A percentile compares a stretch with the other conserved stretches of the same genome.
phyloP scores from a whole-genome alignment of 2,888 invertebrate species.

The Sarcophaga caerulescens region DNA sequence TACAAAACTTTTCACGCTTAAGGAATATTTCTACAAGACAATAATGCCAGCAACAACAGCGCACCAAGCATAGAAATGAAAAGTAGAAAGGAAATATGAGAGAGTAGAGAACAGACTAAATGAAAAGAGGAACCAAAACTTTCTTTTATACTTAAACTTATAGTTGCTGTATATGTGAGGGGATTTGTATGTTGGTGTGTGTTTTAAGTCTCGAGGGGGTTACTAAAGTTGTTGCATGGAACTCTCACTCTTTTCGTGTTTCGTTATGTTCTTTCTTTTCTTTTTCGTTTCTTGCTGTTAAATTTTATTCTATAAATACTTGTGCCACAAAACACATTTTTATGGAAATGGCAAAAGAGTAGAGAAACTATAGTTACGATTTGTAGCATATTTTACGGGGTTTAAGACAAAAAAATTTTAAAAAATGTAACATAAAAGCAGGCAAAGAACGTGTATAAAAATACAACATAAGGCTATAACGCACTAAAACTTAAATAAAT shows the following conservation, averaged over 20 bases:
- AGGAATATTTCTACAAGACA: constrained; percentile 1
- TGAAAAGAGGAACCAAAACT: constrained; percentile 19
- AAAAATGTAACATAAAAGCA: neutral
- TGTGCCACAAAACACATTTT: constrained; percentile 21
- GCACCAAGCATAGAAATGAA: constrained; percentile 42
- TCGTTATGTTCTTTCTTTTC: no score
- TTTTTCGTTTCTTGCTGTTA: neutral
- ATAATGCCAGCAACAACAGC: neutral
- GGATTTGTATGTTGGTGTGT: neutral
- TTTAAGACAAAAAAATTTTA: neutral
- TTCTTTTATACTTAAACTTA: constrained; percentile 11
- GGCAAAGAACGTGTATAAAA: neutral
- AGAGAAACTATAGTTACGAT: constrained; percentile 30
- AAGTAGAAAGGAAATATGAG: constrained; percentile 6
- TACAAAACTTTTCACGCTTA: constrained; percentile 30
- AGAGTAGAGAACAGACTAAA: no score
- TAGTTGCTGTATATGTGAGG: neutral
- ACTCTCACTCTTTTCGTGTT: constrained; percentile 2
- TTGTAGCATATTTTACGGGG: constrained; percentile 49
- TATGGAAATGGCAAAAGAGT: constrained; percentile 20
- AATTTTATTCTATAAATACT: neutral
- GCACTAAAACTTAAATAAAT: neutral
- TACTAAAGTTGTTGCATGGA: constrained; percentile 48
- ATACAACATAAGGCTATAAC: neutral
- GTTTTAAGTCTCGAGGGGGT: constrained; percentile 34